Evolutionary conservation across 2,113 vertebrate genomes (phyloP).

Genomic region (Percopsis transmontana): DNA sequence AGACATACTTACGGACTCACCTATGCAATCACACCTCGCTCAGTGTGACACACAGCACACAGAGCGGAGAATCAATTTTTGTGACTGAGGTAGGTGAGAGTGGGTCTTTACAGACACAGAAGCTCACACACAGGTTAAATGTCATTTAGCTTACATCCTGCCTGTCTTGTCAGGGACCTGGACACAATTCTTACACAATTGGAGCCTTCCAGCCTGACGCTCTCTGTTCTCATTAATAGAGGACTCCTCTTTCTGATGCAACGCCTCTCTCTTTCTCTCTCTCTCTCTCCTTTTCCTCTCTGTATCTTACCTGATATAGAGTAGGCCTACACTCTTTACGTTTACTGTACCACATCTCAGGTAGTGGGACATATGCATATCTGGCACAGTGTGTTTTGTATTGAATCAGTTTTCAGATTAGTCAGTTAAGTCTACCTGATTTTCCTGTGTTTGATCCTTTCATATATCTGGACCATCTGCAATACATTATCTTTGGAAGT

Average conservation of each 20-base stretch:
- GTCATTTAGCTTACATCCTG: conserved; percentile 20
- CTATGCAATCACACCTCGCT: conserved; percentile 27
- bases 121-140: conserved; percentile 33
- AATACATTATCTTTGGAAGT: conserved; percentile 33
- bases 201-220: conserved; percentile 30
- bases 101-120: conserved; percentile 22
- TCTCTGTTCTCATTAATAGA: conserved; percentile 33
- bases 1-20: conserved; percentile 47
- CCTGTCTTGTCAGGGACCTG: conserved; percentile 22
- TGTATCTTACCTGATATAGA: background rate
- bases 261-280: conserved; percentile 32
- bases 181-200: conserved; percentile 31
- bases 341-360: conserved; percentile 42
- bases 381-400: conserved; percentile 38
- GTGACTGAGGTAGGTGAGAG: conserved; percentile 38
- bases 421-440: conserved; percentile 24
- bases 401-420: conserved; percentile 11
- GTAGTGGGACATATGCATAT: conserved; percentile 30
- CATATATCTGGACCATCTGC: conserved; percentile 28
- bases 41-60: conserved; percentile 27
- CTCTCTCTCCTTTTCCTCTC: background rate
- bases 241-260: conserved; percentile 27
- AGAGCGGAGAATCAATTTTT: conserved; percentile 20
- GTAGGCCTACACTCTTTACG: conserved; percentile 9
- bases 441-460: conserved; percentile 40